Conservation (phyloP, 2,113 vertebrate genomes). For the Thalassoma bifasciatum region DNA sequence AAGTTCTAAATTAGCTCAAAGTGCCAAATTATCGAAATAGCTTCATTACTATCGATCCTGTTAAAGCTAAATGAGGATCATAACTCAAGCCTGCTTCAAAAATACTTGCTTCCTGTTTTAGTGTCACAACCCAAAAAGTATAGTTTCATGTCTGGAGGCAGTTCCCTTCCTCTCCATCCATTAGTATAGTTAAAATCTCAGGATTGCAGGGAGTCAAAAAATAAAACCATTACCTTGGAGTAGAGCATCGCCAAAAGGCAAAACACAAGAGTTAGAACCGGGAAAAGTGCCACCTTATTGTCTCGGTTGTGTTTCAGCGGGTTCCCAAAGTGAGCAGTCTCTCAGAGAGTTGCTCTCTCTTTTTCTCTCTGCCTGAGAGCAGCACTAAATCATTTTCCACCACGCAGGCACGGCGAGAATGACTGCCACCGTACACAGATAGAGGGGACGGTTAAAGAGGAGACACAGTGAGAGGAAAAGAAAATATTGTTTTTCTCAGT, state of each 20-base stretch:
- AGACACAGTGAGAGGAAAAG: slow-evolving; percentile 40
- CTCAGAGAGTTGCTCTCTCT: slow-evolving; percentile 68
- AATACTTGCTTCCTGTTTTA: background rate
- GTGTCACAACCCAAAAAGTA: background rate
- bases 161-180: slow-evolving; percentile 13
- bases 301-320: slow-evolving; percentile 67
- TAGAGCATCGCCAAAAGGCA: slow-evolving; percentile 44
- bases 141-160: background rate
- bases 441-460: slow-evolving; percentile 50
- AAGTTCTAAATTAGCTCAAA: too few species aligned
- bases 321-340: slow-evolving; percentile 73
- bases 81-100: background rate
- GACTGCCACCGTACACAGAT: slow-evolving; percentile 76
- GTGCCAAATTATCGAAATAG: too few species aligned
- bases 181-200: slow-evolving; percentile 11
- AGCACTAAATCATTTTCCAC: slow-evolving; percentile 81
- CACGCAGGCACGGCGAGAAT: slow-evolving; percentile 84
- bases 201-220: slow-evolving; percentile 20
- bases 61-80: background rate
- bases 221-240: slow-evolving; percentile 25
- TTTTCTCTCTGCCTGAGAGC: slow-evolving; percentile 65
- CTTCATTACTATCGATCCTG: background rate
- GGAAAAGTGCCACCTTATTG: slow-evolving; percentile 59
- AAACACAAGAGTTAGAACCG: slow-evolving; percentile 43
- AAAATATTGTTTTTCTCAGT: slow-evolving; percentile 57